Evolutionary conservation across 2,113 vertebrate species (phyloP).

Genomic region (Delphinus delphis): DNA sequence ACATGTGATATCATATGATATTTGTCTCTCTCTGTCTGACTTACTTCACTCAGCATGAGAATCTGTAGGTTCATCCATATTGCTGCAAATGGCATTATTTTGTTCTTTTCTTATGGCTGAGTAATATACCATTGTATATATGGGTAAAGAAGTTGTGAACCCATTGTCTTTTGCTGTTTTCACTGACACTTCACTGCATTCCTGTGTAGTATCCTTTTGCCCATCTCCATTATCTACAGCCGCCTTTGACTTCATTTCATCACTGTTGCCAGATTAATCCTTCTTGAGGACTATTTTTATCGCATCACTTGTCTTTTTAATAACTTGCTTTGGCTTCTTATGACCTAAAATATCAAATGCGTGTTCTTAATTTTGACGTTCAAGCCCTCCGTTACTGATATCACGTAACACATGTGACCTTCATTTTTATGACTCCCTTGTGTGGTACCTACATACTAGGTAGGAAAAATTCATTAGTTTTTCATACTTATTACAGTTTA

Average conservation of each 20-base stretch:
- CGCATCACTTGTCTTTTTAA: conserved; percentile 5
- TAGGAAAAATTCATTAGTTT: background rate
- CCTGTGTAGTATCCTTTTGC: background rate
- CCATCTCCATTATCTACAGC: background rate
- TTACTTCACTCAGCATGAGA: background rate
- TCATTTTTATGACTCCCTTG: background rate
- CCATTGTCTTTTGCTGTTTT: background rate
- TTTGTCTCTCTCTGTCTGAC: background rate
- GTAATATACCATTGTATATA: background rate
- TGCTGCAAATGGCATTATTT: background rate
- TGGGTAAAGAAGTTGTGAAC: background rate
- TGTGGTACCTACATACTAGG: background rate
- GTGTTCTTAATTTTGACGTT: conserved; percentile 27
- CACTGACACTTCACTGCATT: background rate
- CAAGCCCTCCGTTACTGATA: background rate
- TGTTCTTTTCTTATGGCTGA: background rate
- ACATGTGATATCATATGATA: background rate
- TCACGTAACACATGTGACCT: background rate
- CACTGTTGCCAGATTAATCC: background rate
- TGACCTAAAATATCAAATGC: background rate
- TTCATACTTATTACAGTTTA: background rate
- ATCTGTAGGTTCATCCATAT: background rate
- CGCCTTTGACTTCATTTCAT: background rate
- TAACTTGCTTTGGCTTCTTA: background rate
- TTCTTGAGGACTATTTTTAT: conserved; percentile 11